These are phyloP conservation scores for Clusia tigrina DNA, from an alignment of 2,888 invertebrate species.

Conservation along the genomic window DNA sequence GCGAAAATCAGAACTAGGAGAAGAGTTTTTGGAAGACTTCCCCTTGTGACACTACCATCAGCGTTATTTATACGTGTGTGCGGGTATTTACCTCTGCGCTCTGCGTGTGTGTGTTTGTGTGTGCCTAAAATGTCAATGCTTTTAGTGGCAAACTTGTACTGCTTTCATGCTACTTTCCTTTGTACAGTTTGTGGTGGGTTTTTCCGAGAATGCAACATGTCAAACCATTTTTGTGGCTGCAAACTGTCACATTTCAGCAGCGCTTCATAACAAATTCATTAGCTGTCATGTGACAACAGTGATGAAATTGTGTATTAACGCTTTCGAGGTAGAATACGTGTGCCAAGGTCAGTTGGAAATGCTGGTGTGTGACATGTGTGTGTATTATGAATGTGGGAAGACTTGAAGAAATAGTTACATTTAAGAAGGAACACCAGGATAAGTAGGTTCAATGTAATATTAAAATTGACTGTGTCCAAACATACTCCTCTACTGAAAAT, in stretches of 20 bases:
- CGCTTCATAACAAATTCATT: slow-evolving; percentile 20
- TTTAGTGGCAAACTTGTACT: not conserved
- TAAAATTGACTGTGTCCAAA: too few relatives aligned
- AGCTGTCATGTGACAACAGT: slow-evolving; percentile 14
- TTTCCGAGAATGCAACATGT: not conserved
- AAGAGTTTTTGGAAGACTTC: too few relatives aligned
- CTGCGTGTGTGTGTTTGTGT: not conserved
- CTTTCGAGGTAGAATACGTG: not conserved
- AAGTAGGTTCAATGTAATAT: too few relatives aligned
- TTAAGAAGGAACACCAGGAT: too few relatives aligned
- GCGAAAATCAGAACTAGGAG: too few relatives aligned
- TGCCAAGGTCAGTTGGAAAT: not conserved
- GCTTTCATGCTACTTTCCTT: not conserved
- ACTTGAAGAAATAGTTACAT: too few relatives aligned
- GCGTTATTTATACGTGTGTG: too few relatives aligned
- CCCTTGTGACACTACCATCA: too few relatives aligned
- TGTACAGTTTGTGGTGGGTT: not conserved
- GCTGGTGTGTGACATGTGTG: not conserved
- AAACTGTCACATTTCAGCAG: not conserved
- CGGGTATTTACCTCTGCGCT: not conserved
- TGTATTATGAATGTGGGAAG: not conserved
- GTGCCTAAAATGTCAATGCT: not conserved
- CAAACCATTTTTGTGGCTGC: not conserved
- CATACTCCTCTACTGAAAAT: too few relatives aligned
- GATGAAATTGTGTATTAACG: slow-evolving; percentile 9